Evolutionary conservation across 2,797 vertebrate species (phyloP), one percentile per base, ranked within the genome.

Genomic region (Peromyscus eremicus): DNA sequence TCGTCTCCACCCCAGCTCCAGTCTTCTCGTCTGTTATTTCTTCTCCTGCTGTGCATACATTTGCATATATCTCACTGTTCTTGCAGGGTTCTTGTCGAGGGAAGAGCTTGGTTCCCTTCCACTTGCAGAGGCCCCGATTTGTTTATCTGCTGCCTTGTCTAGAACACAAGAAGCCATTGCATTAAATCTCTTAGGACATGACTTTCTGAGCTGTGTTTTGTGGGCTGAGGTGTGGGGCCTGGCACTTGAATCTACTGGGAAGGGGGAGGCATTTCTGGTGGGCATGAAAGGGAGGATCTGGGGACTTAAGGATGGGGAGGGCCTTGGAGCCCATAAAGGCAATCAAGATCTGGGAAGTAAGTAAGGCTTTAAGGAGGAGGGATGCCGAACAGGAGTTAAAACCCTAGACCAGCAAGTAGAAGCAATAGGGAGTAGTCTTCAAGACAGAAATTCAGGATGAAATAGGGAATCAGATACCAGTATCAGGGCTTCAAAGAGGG

Each of bases 1-100:
- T 66, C 27, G 17, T 80, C 49, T 34, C 43, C 25, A 46, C 57
- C 43, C 43, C 29, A 43, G 49, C 25, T 60, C 46, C n/a, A 43
- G 25, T 27, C 90, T 82, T 73, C 73, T 91, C 6, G 5, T 46
- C 71, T 93, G 27, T 82, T 68, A 86, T 87, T 76, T 91, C 43
- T 91, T 85, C 62, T 34, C 25, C 21, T 46, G 16, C 11, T 60
- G 1, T 32, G 21, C 43, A 32, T 87, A 40, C 11, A 89, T 88
- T 57, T 73, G 86, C 86, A 76, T 27, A 64, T 62, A n/a, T 57
- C 83, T 86, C 64, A 32, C 37, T 49, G 46, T 49, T 73, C 29
- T 89, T 49, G 55, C 19, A 32, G 6, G 43, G 46, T 71, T 76
- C 34, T 17, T 37, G 2, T 11, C 9, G 0, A n/a, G 25, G 43